phyloP scores from a whole-genome alignment of 1,140 invertebrate genomes.

The Drosophila suzukii region DNA sequence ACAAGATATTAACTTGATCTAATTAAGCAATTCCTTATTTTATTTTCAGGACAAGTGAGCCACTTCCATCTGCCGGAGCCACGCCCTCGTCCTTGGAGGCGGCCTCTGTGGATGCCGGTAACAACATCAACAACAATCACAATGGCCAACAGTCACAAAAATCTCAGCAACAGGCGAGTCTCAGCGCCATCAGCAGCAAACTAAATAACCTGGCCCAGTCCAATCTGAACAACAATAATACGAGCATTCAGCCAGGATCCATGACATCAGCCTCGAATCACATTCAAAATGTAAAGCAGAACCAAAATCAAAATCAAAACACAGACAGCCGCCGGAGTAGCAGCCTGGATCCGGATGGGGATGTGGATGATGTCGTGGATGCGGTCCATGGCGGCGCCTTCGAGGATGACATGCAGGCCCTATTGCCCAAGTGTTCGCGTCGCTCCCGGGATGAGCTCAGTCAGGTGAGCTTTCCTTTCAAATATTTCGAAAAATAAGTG shows the following conservation, averaged over 20 bases:
- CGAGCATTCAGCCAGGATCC: constrained; percentile 22
- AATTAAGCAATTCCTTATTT: background rate
- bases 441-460: constrained; percentile 83
- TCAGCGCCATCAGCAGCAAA: constrained; percentile 33
- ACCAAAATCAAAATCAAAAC: constrained; percentile 19
- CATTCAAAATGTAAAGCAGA: background rate
- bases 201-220: constrained; percentile 21
- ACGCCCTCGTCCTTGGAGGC: constrained; percentile 40
- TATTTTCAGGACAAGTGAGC: constrained; percentile 68
- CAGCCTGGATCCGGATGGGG: constrained; percentile 63
- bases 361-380: constrained; percentile 61
- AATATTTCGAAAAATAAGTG: no score
- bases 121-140: constrained; percentile 41
- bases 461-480: constrained; percentile 59
- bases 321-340: constrained; percentile 55
- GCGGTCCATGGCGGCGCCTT: constrained; percentile 60
- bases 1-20: no score
- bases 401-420: constrained; percentile 81
- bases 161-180: constrained; percentile 46
- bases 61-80: constrained; percentile 39
- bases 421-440: constrained; percentile 77
- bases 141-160: constrained; percentile 32
- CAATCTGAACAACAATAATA: constrained; percentile 44
- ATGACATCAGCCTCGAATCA: constrained; percentile 37
- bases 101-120: constrained; percentile 16